phyloP scores from a whole-genome alignment of 2,797 vertebrate species.

The Telmatherina bonti region DNA sequence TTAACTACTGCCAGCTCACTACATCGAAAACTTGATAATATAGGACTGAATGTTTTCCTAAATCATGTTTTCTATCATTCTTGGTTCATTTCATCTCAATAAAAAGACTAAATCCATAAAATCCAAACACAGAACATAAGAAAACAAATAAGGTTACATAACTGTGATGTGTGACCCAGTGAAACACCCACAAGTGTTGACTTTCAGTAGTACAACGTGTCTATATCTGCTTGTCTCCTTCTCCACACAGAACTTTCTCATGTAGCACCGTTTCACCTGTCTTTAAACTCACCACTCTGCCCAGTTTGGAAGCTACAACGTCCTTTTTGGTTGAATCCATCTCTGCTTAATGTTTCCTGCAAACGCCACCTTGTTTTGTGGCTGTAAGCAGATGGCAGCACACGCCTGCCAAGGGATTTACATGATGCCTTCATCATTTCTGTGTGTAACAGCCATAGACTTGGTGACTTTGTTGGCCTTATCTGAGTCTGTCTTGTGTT shows the following conservation, averaged over 20 bases:
- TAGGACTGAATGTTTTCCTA: no score
- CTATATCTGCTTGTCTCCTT: constrained; percentile 29
- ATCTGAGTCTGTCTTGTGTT: no score
- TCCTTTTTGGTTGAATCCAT: constrained; percentile 57
- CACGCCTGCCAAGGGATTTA: constrained; percentile 57
- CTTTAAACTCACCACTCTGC: constrained; percentile 34
- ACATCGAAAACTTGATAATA: no score
- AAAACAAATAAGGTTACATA: constrained; percentile 47
- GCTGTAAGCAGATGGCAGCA: constrained; percentile 69
- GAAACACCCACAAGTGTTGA: constrained; percentile 47
- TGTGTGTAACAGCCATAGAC: constrained; percentile 58
- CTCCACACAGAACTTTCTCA: constrained; percentile 14
- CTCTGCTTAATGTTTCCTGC: constrained; percentile 62
- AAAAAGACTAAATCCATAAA: constrained; percentile 19
- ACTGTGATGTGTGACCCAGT: constrained; percentile 46
- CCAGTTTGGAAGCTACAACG: constrained; percentile 45
- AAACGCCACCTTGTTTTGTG: constrained; percentile 62
- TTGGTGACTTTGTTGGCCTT: constrained; percentile 49
- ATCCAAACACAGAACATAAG: constrained; percentile 29
- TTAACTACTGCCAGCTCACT: no score
- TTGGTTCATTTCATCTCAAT: constrained; percentile 12
- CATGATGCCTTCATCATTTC: constrained; percentile 62
- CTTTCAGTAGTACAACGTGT: constrained; percentile 42
- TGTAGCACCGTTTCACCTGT: constrained; percentile 34
- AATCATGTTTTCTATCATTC: background rate